A percentile compares a stretch with the other conserved stretches of the same genome.
These are phyloP conservation scores for Argyrosomus japonicus DNA, from an alignment of 2,113 vertebrate species.

Conservation along the genomic window DNA sequence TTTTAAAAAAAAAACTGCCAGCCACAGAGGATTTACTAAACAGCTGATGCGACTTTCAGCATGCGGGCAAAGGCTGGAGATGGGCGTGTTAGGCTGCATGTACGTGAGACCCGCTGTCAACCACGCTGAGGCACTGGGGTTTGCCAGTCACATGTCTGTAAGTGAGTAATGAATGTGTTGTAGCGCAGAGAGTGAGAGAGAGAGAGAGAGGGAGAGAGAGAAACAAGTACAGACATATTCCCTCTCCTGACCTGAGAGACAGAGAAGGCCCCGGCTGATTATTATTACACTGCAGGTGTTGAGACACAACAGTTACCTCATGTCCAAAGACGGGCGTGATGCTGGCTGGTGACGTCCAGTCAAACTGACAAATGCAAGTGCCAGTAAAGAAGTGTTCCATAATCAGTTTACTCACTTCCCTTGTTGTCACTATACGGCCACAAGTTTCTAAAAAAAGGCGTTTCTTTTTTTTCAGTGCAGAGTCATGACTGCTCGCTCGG, in stretches of 20 bases:
- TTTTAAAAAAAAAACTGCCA: neutral
- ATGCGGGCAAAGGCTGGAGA: conserved; percentile 50
- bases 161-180: conserved; percentile 74
- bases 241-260: conserved; percentile 41
- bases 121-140: conserved; percentile 39
- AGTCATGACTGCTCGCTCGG: neutral
- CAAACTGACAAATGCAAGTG: conserved; percentile 41
- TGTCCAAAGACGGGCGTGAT: conserved; percentile 54
- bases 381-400: conserved; percentile 68
- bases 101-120: conserved; percentile 58
- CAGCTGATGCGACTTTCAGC: conserved; percentile 72
- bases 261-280: conserved; percentile 29
- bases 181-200: conserved; percentile 1
- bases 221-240: conserved; percentile 76
- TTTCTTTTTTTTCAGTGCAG: neutral
- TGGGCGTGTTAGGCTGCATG: conserved; percentile 46
- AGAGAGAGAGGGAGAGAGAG: conserved; percentile 21
- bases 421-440: conserved; percentile 24
- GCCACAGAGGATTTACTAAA: conserved; percentile 56
- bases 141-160: conserved; percentile 76
- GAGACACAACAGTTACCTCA: conserved; percentile 70
- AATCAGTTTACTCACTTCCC: conserved; percentile 69
- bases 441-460: conserved; percentile 18
- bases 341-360: conserved; percentile 54
- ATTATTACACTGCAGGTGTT: conserved; percentile 64